phyloP scores from a whole-genome alignment of 2,113 vertebrate species.

The Marmota monax region DNA sequence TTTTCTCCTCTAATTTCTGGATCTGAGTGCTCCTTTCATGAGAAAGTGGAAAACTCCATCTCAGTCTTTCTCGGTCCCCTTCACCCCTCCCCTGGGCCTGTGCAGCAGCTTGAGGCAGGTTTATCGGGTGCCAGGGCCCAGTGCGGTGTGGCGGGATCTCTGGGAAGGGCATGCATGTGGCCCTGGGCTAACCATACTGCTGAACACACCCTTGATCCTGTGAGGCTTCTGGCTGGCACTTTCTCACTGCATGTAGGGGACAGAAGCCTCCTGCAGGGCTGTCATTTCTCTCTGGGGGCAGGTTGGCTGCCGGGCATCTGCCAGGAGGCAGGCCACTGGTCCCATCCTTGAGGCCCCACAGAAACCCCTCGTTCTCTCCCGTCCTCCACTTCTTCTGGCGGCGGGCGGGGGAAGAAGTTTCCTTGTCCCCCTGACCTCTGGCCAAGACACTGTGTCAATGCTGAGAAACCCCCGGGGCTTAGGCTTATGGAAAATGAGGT shows the following conservation, averaged over 20 bases:
- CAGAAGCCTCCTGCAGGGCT: neutral
- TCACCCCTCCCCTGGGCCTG: neutral
- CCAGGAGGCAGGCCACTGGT: neutral
- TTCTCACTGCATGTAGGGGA: neutral
- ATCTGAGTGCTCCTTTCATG: neutral
- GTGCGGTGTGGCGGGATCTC: too few species aligned
- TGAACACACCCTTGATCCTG: rapidly evolving
- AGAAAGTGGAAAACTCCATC: neutral
- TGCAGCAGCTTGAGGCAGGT: neutral
- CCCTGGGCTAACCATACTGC: neutral
- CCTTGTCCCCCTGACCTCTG: neutral
- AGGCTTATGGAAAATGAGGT: neutral
- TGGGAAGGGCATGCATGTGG: rapidly evolving
- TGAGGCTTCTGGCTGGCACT: neutral
- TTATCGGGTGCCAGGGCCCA: neutral
- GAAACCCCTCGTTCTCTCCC: neutral
- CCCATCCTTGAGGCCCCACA: neutral
- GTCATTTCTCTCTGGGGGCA: neutral
- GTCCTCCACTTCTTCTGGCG: neutral
- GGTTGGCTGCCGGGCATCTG: neutral
- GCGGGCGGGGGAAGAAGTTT: neutral
- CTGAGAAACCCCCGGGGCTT: neutral
- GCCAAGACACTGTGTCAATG: neutral
- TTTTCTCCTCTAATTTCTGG: neutral
- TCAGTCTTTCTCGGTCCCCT: neutral